Evolutionary conservation across 2,113 vertebrate species (phyloP), one percentile per base, ranked within the genome.

Genomic region (Tychaedon coryphoeus): DNA sequence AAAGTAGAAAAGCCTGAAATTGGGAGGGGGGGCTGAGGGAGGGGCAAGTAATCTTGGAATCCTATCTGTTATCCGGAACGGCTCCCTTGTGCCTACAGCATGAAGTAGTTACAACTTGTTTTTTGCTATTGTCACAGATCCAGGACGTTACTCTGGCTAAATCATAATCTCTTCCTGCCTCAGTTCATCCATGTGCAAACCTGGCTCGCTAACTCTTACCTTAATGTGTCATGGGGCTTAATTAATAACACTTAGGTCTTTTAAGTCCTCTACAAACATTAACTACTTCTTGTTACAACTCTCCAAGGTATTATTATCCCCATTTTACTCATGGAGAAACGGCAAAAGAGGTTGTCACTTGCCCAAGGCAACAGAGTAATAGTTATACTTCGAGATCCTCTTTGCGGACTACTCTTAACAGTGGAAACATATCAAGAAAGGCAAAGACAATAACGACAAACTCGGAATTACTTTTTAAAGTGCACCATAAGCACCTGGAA

Each of bases 191-290:
- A 76, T 92, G 88, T 92, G 94, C 92, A 88, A 97, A 89, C 93
- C 76, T 93, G 70, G 95, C 86, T 94, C 12, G 3, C 94, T 90
- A 95, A 65, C 91, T 81, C 85, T 86, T 77, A 91, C 91, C 91
- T 96, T 90, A 96, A 85, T 70, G 94, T 95, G 92, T 93, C 91
- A 94, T 61, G 94, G 96, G 94, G 93, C 82, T 94, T 93, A 92
- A 96, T 93, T 95, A 97, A 95, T 93, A 95, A 93, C 92, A 94
- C 82, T 94, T 93, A 88, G 82, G 85, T 88, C 80, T 93, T 93
- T 95, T 94, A 90, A 96, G 79, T 90, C 93, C 79, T 96, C 92
- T 78, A 78, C 88, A 92, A 95, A 96, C 95, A 96, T 93, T 95
- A 94, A 92, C 96, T 94, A 88, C 94, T 95, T 77, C 91, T 94